Conservation (phyloP, 2,113 vertebrate genomes). For the Gymnorhina tibicen region DNA sequence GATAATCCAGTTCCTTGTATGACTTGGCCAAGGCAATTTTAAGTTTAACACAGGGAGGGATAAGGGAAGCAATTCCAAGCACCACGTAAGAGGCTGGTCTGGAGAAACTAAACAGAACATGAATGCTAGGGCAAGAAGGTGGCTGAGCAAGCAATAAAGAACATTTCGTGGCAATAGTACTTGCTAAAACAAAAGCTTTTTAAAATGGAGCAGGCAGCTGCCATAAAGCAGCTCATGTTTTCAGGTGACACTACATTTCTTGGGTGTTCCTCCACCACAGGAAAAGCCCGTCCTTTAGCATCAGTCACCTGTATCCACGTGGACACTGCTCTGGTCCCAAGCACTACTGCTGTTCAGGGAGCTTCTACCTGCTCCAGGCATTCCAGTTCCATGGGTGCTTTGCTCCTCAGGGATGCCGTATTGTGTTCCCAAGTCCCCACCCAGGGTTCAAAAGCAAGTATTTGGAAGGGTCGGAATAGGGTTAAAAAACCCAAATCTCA, state of each 20-base stretch:
- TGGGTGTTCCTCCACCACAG: background rate
- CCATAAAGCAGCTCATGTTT: background rate
- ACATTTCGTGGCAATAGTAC: background rate
- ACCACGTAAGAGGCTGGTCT: background rate
- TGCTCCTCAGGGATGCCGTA: background rate
- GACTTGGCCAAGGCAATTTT: background rate
- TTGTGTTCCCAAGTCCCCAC: background rate
- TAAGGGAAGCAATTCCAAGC: background rate
- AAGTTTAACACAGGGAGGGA: background rate
- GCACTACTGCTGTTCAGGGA: background rate
- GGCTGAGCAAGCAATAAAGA: background rate
- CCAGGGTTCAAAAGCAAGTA: background rate
- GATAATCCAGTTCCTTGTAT: constrained; percentile 13
- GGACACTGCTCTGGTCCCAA: background rate
- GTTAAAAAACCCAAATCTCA: background rate
- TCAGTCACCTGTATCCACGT: background rate
- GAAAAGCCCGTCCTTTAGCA: background rate
- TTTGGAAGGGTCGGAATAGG: background rate
- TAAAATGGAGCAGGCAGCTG: background rate
- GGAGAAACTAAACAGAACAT: background rate
- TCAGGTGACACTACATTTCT: background rate
- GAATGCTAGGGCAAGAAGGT: background rate
- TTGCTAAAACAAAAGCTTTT: background rate
- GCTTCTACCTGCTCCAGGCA: background rate
- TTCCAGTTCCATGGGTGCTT: background rate